A percentile compares a stretch with the other conserved stretches of the same genome.
These are phyloP conservation scores for Macrobrachium rosenbergii DNA, from an alignment of 1,140 invertebrate species.

Conservation along the genomic window DNA sequence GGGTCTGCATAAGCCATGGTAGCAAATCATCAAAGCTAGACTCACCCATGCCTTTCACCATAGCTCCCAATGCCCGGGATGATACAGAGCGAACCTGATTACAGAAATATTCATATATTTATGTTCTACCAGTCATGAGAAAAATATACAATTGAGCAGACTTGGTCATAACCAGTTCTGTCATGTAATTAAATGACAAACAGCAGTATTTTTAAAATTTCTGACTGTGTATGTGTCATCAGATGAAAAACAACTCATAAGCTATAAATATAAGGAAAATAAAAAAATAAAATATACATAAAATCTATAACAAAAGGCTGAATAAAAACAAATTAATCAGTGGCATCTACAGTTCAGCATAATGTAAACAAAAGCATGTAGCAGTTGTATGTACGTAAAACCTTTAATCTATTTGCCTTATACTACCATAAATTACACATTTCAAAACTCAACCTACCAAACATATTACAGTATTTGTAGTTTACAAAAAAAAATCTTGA, in stretches of 20 bases:
- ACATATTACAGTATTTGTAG: too few species aligned
- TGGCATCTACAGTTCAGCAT: too few species aligned
- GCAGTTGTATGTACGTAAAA: too few species aligned
- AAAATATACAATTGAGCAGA: not conserved
- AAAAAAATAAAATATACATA: conserved; percentile 13
- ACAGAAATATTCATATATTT: conserved; percentile 28
- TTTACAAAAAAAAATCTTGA: too few species aligned
- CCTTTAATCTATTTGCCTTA: too few species aligned
- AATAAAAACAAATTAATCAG: not conserved
- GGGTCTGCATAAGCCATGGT: conserved; percentile 98
- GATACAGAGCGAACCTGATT: conserved; percentile 86
- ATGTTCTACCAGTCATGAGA: not conserved
- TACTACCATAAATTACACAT: too few species aligned
- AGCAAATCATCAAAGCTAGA: conserved; percentile 93
- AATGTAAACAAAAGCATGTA: too few species aligned
- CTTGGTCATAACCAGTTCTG: too few species aligned
- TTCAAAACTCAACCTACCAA: too few species aligned
- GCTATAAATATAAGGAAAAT: not conserved
- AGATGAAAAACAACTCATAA: not conserved
- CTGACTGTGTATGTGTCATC: too few species aligned
- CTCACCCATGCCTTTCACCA: conserved; percentile 97
- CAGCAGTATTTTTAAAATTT: too few species aligned
- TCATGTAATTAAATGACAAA: too few species aligned
- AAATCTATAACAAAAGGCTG: not conserved
- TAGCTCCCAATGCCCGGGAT: conserved; percentile 93